Evolutionary conservation across 2,113 vertebrate genomes (phyloP).

Genomic region (Cariama cristata): DNA sequence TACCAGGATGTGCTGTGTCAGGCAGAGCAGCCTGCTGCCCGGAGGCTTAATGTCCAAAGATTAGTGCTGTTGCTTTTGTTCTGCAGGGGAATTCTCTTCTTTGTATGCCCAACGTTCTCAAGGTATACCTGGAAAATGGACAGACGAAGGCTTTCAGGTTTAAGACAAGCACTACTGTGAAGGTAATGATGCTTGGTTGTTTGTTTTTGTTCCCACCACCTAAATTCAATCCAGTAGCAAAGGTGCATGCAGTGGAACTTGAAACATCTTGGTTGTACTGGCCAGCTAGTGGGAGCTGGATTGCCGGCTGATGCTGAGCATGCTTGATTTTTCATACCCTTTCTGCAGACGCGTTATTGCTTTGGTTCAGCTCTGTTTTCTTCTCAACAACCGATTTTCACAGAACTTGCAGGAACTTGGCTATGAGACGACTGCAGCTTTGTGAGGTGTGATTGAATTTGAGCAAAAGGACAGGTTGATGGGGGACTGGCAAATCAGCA

Average conservation of each 20-base stretch:
- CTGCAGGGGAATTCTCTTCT: slow-evolving; percentile 94
- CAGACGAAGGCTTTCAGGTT: slow-evolving; percentile 99
- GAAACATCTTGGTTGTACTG: background rate
- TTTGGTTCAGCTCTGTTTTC: background rate
- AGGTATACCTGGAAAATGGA: slow-evolving; percentile 97
- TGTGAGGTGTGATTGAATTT: background rate
- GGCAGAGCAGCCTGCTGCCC: background rate
- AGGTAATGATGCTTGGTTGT: slow-evolving; percentile 77
- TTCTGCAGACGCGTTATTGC: background rate
- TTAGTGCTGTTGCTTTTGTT: slow-evolving; percentile 37
- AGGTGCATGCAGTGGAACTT: background rate
- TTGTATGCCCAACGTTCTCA: slow-evolving; percentile 96
- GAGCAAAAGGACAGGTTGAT: background rate
- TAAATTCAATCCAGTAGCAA: background rate
- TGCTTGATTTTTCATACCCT: background rate
- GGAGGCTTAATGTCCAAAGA: rapidly evolving
- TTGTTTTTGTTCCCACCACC: background rate
- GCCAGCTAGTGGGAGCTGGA: too few species aligned
- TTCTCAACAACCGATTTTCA: background rate
- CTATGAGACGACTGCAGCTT: background rate
- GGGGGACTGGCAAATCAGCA: background rate
- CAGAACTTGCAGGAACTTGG: background rate
- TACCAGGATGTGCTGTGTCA: background rate
- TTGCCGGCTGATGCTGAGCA: background rate
- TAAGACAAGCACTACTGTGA: slow-evolving; percentile 90